Base-by-base conservation (phyloP, 2,888 invertebrate species). In the Autographa gamma region DNA sequence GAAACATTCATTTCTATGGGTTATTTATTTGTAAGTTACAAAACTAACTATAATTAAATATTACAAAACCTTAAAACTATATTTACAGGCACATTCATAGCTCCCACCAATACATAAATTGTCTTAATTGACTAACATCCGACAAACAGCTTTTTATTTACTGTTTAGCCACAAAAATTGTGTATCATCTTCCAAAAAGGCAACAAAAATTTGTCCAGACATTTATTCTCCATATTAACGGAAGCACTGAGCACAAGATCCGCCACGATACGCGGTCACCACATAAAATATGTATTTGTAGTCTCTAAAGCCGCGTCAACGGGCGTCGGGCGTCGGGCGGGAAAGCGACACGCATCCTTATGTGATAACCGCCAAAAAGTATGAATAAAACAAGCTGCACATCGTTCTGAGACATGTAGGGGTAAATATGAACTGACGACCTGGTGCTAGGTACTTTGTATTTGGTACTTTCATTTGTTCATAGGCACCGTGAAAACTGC, bases 361-460 rank as follows among this genome's bases (percentile, higher is more conserved):
- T 56, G 54, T 25, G 54, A 56, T 56, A 56, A 56, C 54, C 54
- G 13, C 54, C 54, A 56, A 56, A 54, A 56, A 56, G 19, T 56
- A 56, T 56, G 54, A 56, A 56, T 56, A 56, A 56, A 56, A 56
- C 13, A 56, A 48, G 54, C 54, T 56, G 54, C 19, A 56, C 25
- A 56, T 56, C 54, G 54, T 56, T 5, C 19, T 56, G 54, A 56
- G 25, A 56, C 14, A 56, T 56, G 54, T 19, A 54, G 5, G 19
- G 19, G 19, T n/a, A 54, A 54, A 54, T 54, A 54, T 19, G 18
- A 25, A 56, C 54, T 25, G 54, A 25, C 18, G 54, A 19, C 25
- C 11, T 19, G 48, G 48, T n/a, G 7, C 7, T 56, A 5, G 19
- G 13, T 25, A 56, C 19, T 19, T n/a, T n/a, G n/a, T n/a, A n/a